Base-by-base conservation (phyloP, 2,113 vertebrate genomes). In the Labeo catla region DNA sequence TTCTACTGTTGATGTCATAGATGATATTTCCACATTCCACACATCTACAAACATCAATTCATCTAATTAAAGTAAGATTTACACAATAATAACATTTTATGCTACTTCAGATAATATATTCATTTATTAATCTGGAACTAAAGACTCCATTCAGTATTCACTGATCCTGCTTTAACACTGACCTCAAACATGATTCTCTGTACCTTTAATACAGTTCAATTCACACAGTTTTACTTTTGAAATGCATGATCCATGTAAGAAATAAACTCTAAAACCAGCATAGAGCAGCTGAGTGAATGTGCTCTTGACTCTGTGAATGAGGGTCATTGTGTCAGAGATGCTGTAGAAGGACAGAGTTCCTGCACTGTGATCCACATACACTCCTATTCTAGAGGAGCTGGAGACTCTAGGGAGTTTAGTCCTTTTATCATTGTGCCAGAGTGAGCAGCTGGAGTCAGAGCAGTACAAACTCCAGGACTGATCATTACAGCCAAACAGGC, bases 211-310 rank as follows among this genome's bases (percentile, higher is more conserved):
- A 1, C 28, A 68, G 28, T 68, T 68, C 28, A 68, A 8, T 68
- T 76, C 49, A 34, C 49, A 76, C 23, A 76, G 12, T 8, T 68
- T 68, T 36, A 47, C 72, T 36, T 68, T 36, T 68, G 65, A 68
- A 68, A 68, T 6, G 10, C 10, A 2, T 74, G 39, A 47, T 45
- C 16, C 72, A 36, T 0, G 2, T 63, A 1, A 15, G 3, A 1
- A 8, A n/a, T 74, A n/a, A 21, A 73, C 8, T 21, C 21, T 23
- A 80, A 80, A 28, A 1, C 78, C 78, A 63, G 50, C 8, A 39
- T 39, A 54, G 12, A 77, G 74, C 19, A 49, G 74, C 16, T 54
- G 12, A 77, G 74, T 77, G 74, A 77, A 77, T 76, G 15, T 16
- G 52, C 13, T 54, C 0, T 16, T 4, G 52, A 54, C 52, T 16